Base-by-base conservation (phyloP, 2,888 invertebrate genomes). In the Laothoe populi region DNA sequence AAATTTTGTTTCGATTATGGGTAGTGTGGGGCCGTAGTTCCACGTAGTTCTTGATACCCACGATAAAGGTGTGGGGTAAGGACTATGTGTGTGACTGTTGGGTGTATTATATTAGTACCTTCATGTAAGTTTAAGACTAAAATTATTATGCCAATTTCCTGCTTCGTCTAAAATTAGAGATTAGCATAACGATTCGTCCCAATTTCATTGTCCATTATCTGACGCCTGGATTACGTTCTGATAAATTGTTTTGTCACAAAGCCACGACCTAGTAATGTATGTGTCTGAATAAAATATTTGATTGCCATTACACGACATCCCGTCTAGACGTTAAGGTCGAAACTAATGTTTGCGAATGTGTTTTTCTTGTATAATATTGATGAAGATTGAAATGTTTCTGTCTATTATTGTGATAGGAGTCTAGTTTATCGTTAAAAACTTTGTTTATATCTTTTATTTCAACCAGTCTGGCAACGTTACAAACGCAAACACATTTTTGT, bases 231-330 rank as follows among this genome's bases (percentile, higher is more conserved):
- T 45, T 45, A 35, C 45, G 44, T 26, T 59, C 59, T 59, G 59
- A 59, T 35, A 59, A 59, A 59, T 59, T 59, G 49, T 60, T 60
- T 53, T 44, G 57, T 24, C 26, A 59, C 60, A 45, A 60, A 45
- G 57, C 31, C 57, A 63, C 49, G 57, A 24, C 61, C 64, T 59
- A 63, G 63, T 57, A 60, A 59, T 59, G 59, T 59, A 45, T 59
- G 59, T 24, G 31, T 57, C 57, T 64, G 60, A 64, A 64, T 65
- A 65, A 64, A 67, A 62, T 62, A 67, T 65, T 67, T 65, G 63
- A 64, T 65, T 42, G 63, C 59, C 57, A 59, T 64, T 65, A 53
- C 60, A 59, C 62, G 67, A 62, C 63, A 40, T 64, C 63, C 59
- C 60, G 65, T 65, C 67, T 68, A 68, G 67, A 68, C 67, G 59